A percentile compares a stretch with the other conserved stretches of the same genome.
phyloP scores from a whole-genome alignment of 1,140 invertebrate species.

The Phthorimaea operculella region DNA sequence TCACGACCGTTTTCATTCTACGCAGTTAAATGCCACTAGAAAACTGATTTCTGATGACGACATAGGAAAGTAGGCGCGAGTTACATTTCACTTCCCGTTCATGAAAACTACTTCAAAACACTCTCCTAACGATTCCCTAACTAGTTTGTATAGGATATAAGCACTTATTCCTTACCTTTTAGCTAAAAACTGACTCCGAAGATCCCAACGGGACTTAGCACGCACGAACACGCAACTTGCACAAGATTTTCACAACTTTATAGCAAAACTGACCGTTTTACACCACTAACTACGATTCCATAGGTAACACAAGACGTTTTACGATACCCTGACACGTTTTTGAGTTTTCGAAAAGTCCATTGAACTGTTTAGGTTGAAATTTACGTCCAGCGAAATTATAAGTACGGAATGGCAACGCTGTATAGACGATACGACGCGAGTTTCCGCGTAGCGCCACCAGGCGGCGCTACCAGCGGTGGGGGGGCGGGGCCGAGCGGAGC shows the following conservation, averaged over 20 bases:
- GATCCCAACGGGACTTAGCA: constrained; percentile 51
- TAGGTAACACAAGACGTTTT: constrained; percentile 47
- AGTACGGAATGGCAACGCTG: constrained; percentile 67
- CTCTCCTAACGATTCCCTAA: background rate
- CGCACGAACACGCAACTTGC: constrained; percentile 52
- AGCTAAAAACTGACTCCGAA: constrained; percentile 40
- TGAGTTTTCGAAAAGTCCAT: constrained; percentile 65
- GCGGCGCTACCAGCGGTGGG: constrained; percentile 42
- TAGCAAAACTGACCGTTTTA: constrained; percentile 46
- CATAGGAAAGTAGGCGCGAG: constrained; percentile 1
- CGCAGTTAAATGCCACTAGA: constrained; percentile 3
- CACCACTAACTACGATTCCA: constrained; percentile 46
- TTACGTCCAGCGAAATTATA: constrained; percentile 69
- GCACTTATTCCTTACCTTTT: constrained; percentile 43
- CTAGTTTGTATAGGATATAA: background rate
- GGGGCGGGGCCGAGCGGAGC: constrained; percentile 46
- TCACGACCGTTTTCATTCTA: background rate
- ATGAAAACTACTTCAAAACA: constrained; percentile 1
- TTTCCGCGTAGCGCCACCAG: constrained; percentile 46
- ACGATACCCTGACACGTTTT: constrained; percentile 50
- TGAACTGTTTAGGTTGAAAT: constrained; percentile 68
- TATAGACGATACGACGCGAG: constrained; percentile 48
- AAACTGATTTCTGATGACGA: constrained; percentile 7
- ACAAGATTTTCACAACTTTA: constrained; percentile 54
- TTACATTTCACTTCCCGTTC: background rate